Base-by-base conservation (phyloP, 2,888 invertebrate species). In the Liposcelis brunnea region DNA sequence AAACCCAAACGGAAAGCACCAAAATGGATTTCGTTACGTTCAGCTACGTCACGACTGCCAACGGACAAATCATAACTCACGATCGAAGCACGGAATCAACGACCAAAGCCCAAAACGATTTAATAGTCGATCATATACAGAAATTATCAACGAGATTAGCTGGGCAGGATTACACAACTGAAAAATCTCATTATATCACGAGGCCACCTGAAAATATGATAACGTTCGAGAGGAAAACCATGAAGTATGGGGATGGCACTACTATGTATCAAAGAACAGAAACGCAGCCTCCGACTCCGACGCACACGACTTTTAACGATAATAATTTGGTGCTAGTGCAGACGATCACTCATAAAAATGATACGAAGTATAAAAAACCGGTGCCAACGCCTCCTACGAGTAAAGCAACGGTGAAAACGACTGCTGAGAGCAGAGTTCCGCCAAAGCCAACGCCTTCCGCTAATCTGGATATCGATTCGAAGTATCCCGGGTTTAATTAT, bases 321-420 rank as follows among this genome's bases (percentile, higher is more conserved):
- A 59, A 61, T 26, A 61, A 59, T 5, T 50, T 66, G 26, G 54
- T 66, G 1, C 53, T 60, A 32, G 60, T 66, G 2, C 62, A 65
- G 14, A 66, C 63, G 1, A 59, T 66, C 16, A 18, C 12, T 19
- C 40, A 40, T 19, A 40, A 40, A 40, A 18, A 14, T 11, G 40
- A 19, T 12, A 59, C 56, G 6, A 57, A 59, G 16, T 57, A 59
- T 21, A 52, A 12, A 47, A 42, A 44, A 15, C 49, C 21, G 10
- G 42, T 44, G 11, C 48, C 40, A 40, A 50, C 54, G 18, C 45
- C 52, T 2, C 40, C 50, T 1, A 38, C 6, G 16, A 45, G 16
- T n/a, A 37, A 44, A 10, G 40, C 34, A 4, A 15, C 42, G 12
- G 37, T 32, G 5, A 26, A 26, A 26, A 4, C 26, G 55, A 65